Evolutionary conservation across 2,888 invertebrate species (phyloP), one percentile per base, ranked within the genome.

Genomic region (Tryphoninae sp.): DNA sequence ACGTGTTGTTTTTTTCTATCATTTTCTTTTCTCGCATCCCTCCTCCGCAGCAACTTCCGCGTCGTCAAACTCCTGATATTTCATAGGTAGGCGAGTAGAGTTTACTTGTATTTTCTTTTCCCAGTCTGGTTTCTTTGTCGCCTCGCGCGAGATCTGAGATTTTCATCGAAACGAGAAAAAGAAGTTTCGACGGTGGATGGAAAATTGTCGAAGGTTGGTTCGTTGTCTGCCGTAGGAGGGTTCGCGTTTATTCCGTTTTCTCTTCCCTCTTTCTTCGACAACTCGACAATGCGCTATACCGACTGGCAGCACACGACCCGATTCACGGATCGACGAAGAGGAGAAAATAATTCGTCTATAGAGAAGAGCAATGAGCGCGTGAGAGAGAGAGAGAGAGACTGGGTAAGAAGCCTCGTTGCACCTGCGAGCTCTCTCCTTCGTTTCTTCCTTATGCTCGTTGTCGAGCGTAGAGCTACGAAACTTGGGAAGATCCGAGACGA

Each of bases 261-360:
- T 33, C 6, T 33, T 33, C 0, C 33, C 33, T 33, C 33, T 4
- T 33, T 33, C 33, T 33, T 33, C 33, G 33, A 7, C 3, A 33
- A 6, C 33, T 6, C 33, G 33, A 33, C 33, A 33, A 33, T 33
- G 33, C 33, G 4, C 33, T 33, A 7, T 33, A 33, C 22, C 22
- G 13, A 2, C 22, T 7, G 7, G 65, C 13, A 67, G 13, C 58
- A 75, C 58, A 49, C 65, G 67, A 40, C 64, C 45, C 45, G 64
- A 65, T 75, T 33, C 53, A n/a, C 51, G 55, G 45, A 74, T 45
- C 19, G 62, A 69, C 62, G 64, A 40, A 23, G 67, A 45, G 9
- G 53, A 40, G 33, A 40, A 59, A 58, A 53, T 59, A 79, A 73
- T 53, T 74, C 61, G 73, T 61, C 49, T 51, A 73, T 61, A 55